phyloP scores from a whole-genome alignment of 2,113 vertebrate genomes.

The Thomomys bottae region DNA sequence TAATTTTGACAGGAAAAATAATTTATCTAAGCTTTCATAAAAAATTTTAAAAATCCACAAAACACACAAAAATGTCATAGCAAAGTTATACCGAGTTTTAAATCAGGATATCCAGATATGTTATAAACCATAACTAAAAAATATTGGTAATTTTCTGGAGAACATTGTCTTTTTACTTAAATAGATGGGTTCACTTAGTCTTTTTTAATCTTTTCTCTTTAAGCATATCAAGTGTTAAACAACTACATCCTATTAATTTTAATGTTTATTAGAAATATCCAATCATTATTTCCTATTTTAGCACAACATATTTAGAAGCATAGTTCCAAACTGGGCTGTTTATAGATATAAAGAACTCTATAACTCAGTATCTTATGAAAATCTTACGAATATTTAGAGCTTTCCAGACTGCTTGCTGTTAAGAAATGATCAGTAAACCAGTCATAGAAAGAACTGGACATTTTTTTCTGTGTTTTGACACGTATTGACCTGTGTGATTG shows the following conservation, averaged over 20 bases:
- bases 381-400: neutral
- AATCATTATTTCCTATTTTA: neutral
- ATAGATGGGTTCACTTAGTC: neutral
- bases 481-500: neutral
- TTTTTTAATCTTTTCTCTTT: neutral
- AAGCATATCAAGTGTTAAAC: neutral
- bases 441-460: neutral
- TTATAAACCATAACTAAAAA: neutral
- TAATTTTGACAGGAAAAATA: slow-evolving; percentile 74
- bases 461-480: neutral
- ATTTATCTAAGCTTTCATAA: slow-evolving; percentile 20
- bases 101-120: neutral
- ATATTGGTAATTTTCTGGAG: neutral
- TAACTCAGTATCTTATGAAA: neutral
- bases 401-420: neutral
- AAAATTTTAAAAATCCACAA: slow-evolving; percentile 50
- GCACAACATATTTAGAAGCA: neutral
- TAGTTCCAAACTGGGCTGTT: neutral
- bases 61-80: neutral
- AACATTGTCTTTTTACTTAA: neutral
- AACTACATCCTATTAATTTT: neutral
- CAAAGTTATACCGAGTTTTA: neutral
- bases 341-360: neutral
- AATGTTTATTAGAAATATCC: neutral
- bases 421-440: neutral